phyloP scores from a whole-genome alignment of 2,888 invertebrate genomes.

The Rhamphomyia laevipes region DNA sequence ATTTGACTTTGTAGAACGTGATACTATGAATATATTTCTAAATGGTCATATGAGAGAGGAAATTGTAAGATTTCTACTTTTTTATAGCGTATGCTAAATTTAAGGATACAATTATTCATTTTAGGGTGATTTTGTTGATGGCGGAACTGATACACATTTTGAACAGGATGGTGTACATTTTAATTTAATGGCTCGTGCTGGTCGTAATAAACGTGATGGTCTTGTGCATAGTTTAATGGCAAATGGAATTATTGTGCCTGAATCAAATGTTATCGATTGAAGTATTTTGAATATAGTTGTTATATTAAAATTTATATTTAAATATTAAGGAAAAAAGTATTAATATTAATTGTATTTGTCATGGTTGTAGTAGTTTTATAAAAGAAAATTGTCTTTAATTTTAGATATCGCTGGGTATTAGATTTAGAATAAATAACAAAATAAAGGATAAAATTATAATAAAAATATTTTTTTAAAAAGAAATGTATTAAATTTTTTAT shows the following conservation, averaged over 20 bases:
- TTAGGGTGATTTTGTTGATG: slow-evolving; percentile 70
- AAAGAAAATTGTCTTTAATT: too few relatives aligned
- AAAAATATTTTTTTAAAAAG: too few relatives aligned
- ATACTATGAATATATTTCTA: slow-evolving; percentile 31
- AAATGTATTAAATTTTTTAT: too few relatives aligned
- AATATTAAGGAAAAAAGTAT: too few relatives aligned
- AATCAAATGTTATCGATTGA: slow-evolving; percentile 14
- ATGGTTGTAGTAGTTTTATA: too few relatives aligned
- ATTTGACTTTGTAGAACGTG: slow-evolving; percentile 45
- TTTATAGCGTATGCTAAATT: neutral
- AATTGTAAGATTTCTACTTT: slow-evolving; percentile 23
- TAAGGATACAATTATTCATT: slow-evolving; percentile 15
- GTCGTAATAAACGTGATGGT: slow-evolving; percentile 41
- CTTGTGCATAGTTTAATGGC: slow-evolving; percentile 46
- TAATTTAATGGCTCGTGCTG: slow-evolving; percentile 32
- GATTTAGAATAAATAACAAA: too few relatives aligned
- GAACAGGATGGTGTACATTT: slow-evolving; percentile 29
- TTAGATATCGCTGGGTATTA: too few relatives aligned
- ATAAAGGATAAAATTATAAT: too few relatives aligned
- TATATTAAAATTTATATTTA: too few relatives aligned
- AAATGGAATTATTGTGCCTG: slow-evolving; percentile 36
- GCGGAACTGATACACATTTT: slow-evolving; percentile 76
- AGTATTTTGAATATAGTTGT: neutral
- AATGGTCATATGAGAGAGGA: slow-evolving; percentile 32
- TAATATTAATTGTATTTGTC: too few relatives aligned